A percentile compares a stretch with the other conserved stretches of the same genome.
Evolutionary conservation across 2,113 vertebrate species (phyloP).

Genomic region (Odocoileus hemionus): DNA sequence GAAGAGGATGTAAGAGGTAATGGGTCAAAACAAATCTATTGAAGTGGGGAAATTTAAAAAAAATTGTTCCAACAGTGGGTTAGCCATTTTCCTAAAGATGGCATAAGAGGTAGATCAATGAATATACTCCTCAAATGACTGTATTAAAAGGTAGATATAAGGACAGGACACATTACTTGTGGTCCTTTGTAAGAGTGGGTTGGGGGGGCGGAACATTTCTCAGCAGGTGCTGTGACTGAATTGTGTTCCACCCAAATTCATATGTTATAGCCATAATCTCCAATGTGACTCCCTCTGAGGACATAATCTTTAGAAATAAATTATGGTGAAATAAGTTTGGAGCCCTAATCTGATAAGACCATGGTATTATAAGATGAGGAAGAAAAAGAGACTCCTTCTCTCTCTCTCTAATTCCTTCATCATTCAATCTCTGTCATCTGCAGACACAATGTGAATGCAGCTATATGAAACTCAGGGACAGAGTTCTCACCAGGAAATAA

Average conservation of each 20-base stretch:
- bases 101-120: neutral
- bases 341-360: neutral
- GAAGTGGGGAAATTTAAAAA: neutral
- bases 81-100: neutral
- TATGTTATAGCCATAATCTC: neutral
- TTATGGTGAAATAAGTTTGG: neutral
- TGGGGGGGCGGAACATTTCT: neutral
- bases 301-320: neutral
- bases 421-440: neutral
- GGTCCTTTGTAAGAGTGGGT: neutral
- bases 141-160: neutral
- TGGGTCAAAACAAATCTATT: neutral
- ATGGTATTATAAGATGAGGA: neutral
- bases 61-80: neutral
- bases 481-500: neutral
- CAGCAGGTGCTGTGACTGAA: neutral
- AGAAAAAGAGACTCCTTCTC: neutral
- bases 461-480: neutral
- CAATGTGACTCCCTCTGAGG: neutral
- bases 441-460: neutral
- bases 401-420: neutral
- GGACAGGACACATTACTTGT: neutral
- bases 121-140: neutral
- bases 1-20: neutral
- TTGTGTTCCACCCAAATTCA: neutral